phyloP scores from a whole-genome alignment of 2,888 invertebrate genomes.

The Sepiola atlantica region DNA sequence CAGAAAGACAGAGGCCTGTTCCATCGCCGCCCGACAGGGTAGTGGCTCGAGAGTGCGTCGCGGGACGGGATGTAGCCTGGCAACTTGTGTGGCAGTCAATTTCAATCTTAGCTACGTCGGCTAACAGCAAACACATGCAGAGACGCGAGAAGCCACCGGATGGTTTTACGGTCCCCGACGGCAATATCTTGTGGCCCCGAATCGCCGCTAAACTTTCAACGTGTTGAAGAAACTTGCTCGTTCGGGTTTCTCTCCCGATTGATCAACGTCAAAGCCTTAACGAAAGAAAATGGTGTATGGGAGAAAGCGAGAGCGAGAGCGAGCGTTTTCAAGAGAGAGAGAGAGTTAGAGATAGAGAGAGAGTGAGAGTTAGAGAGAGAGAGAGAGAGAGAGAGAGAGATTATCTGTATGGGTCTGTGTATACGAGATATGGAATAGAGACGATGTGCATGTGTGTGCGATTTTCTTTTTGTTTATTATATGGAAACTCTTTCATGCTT shows the following conservation, averaged over 20 bases:
- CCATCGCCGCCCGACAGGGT: neutral
- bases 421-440: too few relatives aligned
- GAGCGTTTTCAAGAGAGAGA: too few relatives aligned
- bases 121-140: conserved; percentile 32
- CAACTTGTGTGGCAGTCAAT: neutral
- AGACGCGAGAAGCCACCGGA: neutral
- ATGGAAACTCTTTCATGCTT: too few relatives aligned
- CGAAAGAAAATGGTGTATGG: neutral
- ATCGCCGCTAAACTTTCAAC: neutral
- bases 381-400: too few relatives aligned
- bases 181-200: neutral
- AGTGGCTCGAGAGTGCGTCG: neutral
- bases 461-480: too few relatives aligned
- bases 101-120: neutral
- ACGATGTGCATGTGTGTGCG: too few relatives aligned
- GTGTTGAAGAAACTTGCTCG: conserved; percentile 32
- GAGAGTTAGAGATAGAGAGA: too few relatives aligned
- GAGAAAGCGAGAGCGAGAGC: neutral
- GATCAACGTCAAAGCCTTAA: neutral
- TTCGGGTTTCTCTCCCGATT: neutral
- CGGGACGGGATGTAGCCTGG: neutral
- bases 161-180: conserved; percentile 21
- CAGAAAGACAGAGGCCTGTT: neutral
- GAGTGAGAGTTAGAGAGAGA: too few relatives aligned
- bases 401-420: too few relatives aligned